Conservation (phyloP, 2,888 invertebrate species). For the Coelopa pilipes region DNA sequence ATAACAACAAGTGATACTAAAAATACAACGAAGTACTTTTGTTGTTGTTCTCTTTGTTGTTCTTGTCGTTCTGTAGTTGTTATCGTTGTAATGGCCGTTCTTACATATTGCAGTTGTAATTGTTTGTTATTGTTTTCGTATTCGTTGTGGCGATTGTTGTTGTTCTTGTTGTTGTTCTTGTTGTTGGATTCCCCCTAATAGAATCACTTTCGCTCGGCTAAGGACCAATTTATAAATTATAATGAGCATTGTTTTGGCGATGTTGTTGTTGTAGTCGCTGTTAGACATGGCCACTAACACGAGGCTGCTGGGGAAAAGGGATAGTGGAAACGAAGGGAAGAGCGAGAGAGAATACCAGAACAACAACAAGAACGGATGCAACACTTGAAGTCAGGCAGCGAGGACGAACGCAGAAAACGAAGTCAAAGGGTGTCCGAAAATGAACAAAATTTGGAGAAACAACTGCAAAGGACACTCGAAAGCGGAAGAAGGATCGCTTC, state of each 20-base stretch:
- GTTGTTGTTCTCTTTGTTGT: background rate
- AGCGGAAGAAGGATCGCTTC: too few species aligned
- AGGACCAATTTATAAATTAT: conserved; percentile 32
- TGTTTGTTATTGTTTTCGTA: conserved; percentile 13
- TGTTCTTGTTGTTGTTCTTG: conserved; percentile 11
- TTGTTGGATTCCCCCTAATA: conserved; percentile 6
- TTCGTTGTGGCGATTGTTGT: conserved; percentile 3
- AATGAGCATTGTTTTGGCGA: conserved; percentile 17
- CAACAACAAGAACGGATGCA: background rate
- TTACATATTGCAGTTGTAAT: background rate
- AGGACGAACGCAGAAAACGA: too few species aligned
- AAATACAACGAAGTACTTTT: background rate
- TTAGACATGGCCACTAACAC: background rate
- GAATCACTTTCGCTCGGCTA: conserved; percentile 28
- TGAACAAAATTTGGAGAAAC: background rate
- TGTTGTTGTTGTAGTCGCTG: conserved; percentile 19
- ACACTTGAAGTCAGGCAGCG: background rate
- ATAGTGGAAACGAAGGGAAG: background rate
- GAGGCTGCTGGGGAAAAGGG: background rate
- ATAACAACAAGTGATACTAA: background rate
- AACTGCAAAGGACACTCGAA: background rate
- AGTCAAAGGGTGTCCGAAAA: background rate
- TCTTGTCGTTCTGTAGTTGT: background rate
- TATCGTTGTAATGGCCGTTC: background rate
- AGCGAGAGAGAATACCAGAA: background rate